phyloP scores from a whole-genome alignment of 2,888 invertebrate genomes.

The Lithosia quadra region DNA sequence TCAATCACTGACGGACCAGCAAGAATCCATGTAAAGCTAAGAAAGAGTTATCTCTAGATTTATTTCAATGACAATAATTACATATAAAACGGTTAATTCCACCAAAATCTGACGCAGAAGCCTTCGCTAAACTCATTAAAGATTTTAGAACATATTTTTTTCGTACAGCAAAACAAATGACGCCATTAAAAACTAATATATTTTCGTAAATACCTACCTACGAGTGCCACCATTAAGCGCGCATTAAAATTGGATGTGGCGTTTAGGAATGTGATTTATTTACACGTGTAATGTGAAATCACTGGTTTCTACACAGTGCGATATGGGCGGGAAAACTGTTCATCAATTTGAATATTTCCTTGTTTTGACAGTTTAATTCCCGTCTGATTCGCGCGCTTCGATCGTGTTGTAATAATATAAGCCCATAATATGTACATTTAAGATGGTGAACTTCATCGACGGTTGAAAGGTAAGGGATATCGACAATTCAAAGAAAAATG shows the following conservation, averaged over 20 bases:
- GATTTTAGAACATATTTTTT: neutral
- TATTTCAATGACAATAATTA: neutral
- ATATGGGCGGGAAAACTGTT: slow-evolving; percentile 40
- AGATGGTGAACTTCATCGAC: neutral
- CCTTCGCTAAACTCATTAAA: neutral
- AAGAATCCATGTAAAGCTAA: too few species aligned
- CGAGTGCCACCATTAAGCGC: slow-evolving; percentile 30
- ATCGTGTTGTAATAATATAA: slow-evolving; percentile 8
- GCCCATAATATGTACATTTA: slow-evolving; percentile 3
- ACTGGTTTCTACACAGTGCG: slow-evolving; percentile 28
- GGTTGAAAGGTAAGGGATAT: neutral
- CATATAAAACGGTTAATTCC: neutral
- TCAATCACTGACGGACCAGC: too few species aligned
- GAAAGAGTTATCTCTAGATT: too few species aligned
- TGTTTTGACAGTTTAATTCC: slow-evolving; percentile 61
- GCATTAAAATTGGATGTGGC: slow-evolving; percentile 38
- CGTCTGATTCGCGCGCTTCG: slow-evolving; percentile 19
- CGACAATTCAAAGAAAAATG: slow-evolving; percentile 3
- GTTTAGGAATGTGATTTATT: slow-evolving; percentile 36
- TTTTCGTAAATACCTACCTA: slow-evolving; percentile 35
- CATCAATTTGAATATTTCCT: slow-evolving; percentile 53
- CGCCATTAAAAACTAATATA: slow-evolving; percentile 15
- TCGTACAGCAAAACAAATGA: slow-evolving; percentile 1
- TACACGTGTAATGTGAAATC: slow-evolving; percentile 24
- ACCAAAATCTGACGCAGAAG: neutral